Percentiles rank a stretch among this genome's conserved stretches.
Conservation (phyloP, 2,888 invertebrate genomes). For the Lasioglossum oenotherae region DNA sequence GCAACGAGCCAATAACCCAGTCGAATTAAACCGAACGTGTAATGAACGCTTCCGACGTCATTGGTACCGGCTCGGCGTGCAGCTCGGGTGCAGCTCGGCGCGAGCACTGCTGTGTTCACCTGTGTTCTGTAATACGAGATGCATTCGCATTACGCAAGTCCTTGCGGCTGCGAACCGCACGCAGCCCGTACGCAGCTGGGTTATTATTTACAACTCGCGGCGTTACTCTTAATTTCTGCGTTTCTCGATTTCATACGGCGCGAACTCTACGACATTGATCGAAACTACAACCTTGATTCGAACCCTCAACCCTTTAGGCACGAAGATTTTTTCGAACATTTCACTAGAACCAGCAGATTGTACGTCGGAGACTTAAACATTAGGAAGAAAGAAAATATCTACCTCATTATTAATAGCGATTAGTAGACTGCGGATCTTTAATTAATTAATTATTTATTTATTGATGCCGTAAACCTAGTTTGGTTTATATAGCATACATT, state of each 20-base stretch:
- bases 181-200: constrained; percentile 70
- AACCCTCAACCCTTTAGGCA: not conserved
- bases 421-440: too few species aligned
- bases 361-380: too few species aligned
- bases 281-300: not conserved
- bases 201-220: constrained; percentile 71
- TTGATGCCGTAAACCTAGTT: too few species aligned
- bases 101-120: constrained; percentile 67
- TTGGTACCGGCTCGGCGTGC: constrained; percentile 6
- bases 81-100: not conserved
- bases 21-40: constrained; percentile 66
- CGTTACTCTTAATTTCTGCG: constrained; percentile 64
- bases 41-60: constrained; percentile 55
- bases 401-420: too few species aligned
- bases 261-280: constrained; percentile 15
- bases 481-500: too few species aligned
- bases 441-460: too few species aligned
- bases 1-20: constrained; percentile 62
- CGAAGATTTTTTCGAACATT: not conserved
- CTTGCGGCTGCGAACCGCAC: constrained; percentile 73
- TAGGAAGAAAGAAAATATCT: too few species aligned
- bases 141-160: constrained; percentile 75
- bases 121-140: constrained; percentile 78
- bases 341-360: not conserved
- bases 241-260: constrained; percentile 28